Evolutionary conservation across 2,888 invertebrate genomes (phyloP), one percentile per base, ranked within the genome.

Genomic region (Drosophila affinis): DNA sequence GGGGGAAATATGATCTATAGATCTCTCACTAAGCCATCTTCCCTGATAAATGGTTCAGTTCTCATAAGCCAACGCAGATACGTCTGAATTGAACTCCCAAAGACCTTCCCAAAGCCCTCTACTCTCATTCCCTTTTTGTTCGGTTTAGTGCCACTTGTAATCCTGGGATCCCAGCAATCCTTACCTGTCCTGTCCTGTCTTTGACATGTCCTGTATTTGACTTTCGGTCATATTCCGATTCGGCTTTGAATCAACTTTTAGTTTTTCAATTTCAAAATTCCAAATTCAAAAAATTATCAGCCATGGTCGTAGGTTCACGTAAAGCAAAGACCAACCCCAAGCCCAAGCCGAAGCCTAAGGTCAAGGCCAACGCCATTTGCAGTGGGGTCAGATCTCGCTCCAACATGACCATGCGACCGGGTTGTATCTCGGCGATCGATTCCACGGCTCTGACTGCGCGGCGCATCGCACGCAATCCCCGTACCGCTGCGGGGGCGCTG

Each of bases 171-270:
- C 39, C 39, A 39, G 39, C 39, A 39, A 39, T 39, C 39, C 7
- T 14, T 39, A 6, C 39, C n/a, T n/a, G 4, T 24, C 24, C 24
- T 24, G 24, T 24, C 24, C 5, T 24, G 24, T 24, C 24, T 5
- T 24, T 24, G 39, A 39, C 39, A 39, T 39, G 14, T n/a, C 3
- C 39, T 24, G 12, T 9, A 32, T 46, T 69, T 21, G 56, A 29
- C 32, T 17, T 44, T 27, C 24, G 70, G 44, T 39, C 3, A 17
- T 9, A 32, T 57, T 21, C 34, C 34, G 27, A 29, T 72, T 60
- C 39, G 60, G 52, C 45, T 56, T 29, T n/a, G 34, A 24, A 9
- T 45, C 12, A 51, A 79, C 79, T 77, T 79, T 81, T 1, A 32
- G 14, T 0, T 57, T 27, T 14, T 53, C 9, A 29, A 29, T 49